phyloP scores from a whole-genome alignment of 1,140 invertebrate species.

The Anadara kagoshimensis region DNA sequence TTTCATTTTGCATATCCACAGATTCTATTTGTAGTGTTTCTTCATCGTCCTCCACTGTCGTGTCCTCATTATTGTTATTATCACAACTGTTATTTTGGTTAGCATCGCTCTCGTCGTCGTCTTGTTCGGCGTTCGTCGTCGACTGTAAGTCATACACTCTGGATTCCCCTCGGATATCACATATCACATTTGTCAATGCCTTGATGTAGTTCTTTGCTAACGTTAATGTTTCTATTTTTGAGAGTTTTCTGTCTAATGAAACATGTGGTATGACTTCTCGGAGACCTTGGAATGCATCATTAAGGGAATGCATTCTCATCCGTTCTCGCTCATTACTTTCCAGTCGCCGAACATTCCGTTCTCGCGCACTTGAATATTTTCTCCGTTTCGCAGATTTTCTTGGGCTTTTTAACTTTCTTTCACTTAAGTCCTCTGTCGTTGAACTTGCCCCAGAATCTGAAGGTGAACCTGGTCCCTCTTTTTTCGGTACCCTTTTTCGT shows the following conservation, averaged over 20 bases:
- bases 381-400: conserved; percentile 77
- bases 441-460: conserved; percentile 66
- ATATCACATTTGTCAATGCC: conserved; percentile 90
- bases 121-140: too few species aligned
- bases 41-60: too few species aligned
- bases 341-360: conserved; percentile 86
- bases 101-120: too few species aligned
- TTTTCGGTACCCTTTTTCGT: conserved; percentile 27
- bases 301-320: conserved; percentile 91
- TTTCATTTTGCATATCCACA: too few species aligned
- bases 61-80: too few species aligned
- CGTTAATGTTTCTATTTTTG: conserved; percentile 91
- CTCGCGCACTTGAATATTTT: conserved; percentile 83
- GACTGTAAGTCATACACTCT: too few species aligned
- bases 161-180: conserved; percentile 83
- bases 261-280: conserved; percentile 91
- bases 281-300: conserved; percentile 91
- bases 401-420: conserved; percentile 57
- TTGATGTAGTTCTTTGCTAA: conserved; percentile 93
- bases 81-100: too few species aligned
- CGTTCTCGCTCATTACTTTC: conserved; percentile 91
- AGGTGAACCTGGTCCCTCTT: conserved; percentile 53
- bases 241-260: conserved; percentile 87
- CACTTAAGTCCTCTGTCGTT: conserved; percentile 55
- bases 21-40: too few species aligned